Evolutionary conservation across 1,140 invertebrate genomes (phyloP), one percentile per base, ranked within the genome.

Genomic region (Anoplolepis gracilipes): DNA sequence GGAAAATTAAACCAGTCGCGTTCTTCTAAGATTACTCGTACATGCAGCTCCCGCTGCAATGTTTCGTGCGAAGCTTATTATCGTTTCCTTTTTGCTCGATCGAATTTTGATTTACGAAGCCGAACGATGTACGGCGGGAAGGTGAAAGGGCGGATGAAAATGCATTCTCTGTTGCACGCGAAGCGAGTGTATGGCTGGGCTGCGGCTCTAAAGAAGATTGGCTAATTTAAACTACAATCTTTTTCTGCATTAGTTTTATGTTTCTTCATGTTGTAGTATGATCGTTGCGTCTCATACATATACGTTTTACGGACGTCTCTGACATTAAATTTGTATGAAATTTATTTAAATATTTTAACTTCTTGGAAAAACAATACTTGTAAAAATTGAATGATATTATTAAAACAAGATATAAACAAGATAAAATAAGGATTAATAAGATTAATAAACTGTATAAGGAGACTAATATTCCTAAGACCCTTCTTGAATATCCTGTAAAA

Each of bases 1-100:
- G 72, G 70, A 85, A 89, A 90, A 89, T 78, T 85, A 79, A 70
- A 84, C 33, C 49, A 42, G 42, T 72, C 87, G 39, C 46, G 78
- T 33, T 62, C 69, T 16, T 11, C 77, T 22, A 75, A 88, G 87
- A 65, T 85, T 81, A 36, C 33, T n/a, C 57, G 36, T 61, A 61
- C 65, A 72, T 25, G 62, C 30, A 55, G 25, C 77, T 53, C 76
- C 46, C 78, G 49, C 65, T 22, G 59, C 65, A 70, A 88, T 88
- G 53, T 85, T 70, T 46, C 73, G 85, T 88, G 69, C 79, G 79
- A 46, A 53, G 73, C 61, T 75, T 53, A 84, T 77, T 84, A 75
- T 8, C 30, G 13, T 42, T 25, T 64, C 57, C 28, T 77, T 76
- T 76, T 84, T 64, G 42, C 22, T 84, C 73, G 73, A 84, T 84